Evolutionary conservation across 2,888 invertebrate genomes (phyloP).

Genomic region (Diarsia mendica): DNA sequence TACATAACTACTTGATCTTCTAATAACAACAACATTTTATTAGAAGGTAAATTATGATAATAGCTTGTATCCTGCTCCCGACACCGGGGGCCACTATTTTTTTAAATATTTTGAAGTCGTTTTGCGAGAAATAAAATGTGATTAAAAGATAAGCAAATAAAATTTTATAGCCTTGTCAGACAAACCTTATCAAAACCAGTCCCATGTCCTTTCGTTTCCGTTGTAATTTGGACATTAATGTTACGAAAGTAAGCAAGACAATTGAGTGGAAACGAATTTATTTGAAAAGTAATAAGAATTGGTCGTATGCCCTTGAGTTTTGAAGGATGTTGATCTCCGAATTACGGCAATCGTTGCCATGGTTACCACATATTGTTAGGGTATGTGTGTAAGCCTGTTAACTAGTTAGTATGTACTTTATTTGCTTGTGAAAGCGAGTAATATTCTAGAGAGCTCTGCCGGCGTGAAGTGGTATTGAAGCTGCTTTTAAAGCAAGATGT

Average conservation of each 20-base stretch:
- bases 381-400: conserved; percentile 15
- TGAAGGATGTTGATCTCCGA: conserved; percentile 24
- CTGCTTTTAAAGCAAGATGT: conserved; percentile 18
- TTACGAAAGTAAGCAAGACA: neutral
- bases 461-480: conserved; percentile 1
- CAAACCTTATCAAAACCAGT: neutral
- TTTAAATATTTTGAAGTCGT: too few relatives aligned
- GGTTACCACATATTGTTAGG: conserved; percentile 42
- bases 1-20: neutral
- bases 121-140: too few relatives aligned
- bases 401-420: conserved; percentile 9
- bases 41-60: too few relatives aligned
- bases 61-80: too few relatives aligned
- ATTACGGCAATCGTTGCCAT: conserved; percentile 36
- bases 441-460: conserved; percentile 38
- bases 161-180: too few relatives aligned
- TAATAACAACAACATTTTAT: neutral
- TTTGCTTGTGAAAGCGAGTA: conserved; percentile 55
- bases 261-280: neutral
- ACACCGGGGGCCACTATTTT: too few relatives aligned
- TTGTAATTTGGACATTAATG: neutral
- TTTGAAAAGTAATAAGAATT: conserved; percentile 29
- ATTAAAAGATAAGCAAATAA: too few relatives aligned
- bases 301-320: conserved; percentile 45
- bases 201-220: neutral